Evolutionary conservation across 2,113 vertebrate genomes (phyloP), one percentile per base, ranked within the genome.

Genomic region (Malurus melanocephalus): DNA sequence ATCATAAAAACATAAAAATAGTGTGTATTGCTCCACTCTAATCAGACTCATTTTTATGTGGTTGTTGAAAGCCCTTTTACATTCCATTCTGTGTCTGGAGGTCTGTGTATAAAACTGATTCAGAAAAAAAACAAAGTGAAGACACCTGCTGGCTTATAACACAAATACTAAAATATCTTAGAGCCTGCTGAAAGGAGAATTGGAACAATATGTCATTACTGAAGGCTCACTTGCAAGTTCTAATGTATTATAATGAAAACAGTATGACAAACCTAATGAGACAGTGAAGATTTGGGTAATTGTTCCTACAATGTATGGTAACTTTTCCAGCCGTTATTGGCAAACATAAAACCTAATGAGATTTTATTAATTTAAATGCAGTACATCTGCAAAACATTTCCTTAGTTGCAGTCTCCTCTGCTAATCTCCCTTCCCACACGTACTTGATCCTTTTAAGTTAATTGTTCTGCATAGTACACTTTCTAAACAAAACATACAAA

Each of bases 241-340:
- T 98, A 97, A 95, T 98, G 97, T 97, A 97, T 98, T 97, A 97
- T 99, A 98, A 98, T 99, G 97, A 98, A 98, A 99, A 98, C 98
- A 98, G 97, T 97, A 98, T 98, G 98, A 98, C 97, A 98, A 97
- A 98, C 96, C 97, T 98, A 98, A 98, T 98, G 98, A 98, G 97
- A 98, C 97, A 97, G 98, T 97, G 97, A 98, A 98, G 95, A 97
- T 97, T 97, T 95, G 96, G 97, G 96, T 97, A 97, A 96, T 97
- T 95, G 96, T 96, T 96, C 95, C 96, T 97, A 96, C 95, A 97
- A 97, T 95, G 96, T 98, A 97, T 97, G 96, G 97, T 97, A 98
- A 98, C 97, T 97, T 98, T 98, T 98, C 94, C 96, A 98, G 96
- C 96, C 94, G 55, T 98, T 98, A 97, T 97, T 98, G 97, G 98